Evolutionary conservation across 2,888 invertebrate species (phyloP).

Genomic region (Drosophila lacicola): DNA sequence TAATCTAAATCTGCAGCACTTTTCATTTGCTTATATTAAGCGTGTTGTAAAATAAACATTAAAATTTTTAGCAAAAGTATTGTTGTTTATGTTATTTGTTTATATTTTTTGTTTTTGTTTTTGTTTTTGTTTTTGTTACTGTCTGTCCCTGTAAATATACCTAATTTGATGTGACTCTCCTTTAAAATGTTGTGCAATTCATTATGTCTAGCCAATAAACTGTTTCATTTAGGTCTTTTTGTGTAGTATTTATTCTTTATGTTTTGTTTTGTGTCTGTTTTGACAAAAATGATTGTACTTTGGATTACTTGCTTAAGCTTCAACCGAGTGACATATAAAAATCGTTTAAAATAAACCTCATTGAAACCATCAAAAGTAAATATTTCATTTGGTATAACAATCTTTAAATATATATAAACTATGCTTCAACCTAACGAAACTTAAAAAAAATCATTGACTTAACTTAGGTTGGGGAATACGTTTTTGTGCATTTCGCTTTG

Average conservation of each 20-base stretch:
- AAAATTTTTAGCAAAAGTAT: slow-evolving; percentile 72
- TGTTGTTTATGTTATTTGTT: slow-evolving; percentile 21
- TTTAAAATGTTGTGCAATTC: slow-evolving; percentile 18
- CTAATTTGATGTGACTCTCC: slow-evolving; percentile 15
- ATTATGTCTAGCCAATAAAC: slow-evolving; percentile 16
- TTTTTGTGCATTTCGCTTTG: slow-evolving; percentile 59
- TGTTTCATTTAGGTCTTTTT: slow-evolving; percentile 10
- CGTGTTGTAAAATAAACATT: slow-evolving; percentile 68
- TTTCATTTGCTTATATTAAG: slow-evolving; percentile 42
- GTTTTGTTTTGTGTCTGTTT: slow-evolving; percentile 64
- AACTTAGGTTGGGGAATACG: slow-evolving; percentile 72
- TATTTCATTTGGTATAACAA: slow-evolving; percentile 27
- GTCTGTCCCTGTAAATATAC: slow-evolving; percentile 70
- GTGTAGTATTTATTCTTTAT: slow-evolving; percentile 18
- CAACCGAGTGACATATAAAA: slow-evolving; percentile 64
- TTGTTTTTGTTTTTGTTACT: slow-evolving; percentile 16
- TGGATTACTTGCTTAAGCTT: slow-evolving; percentile 75
- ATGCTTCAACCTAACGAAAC: slow-evolving; percentile 13
- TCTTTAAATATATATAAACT: slow-evolving; percentile 21
- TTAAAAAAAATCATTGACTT: slow-evolving; percentile 17
- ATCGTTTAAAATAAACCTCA: slow-evolving; percentile 50
- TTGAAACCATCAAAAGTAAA: slow-evolving; percentile 72
- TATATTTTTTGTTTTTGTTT: slow-evolving; percentile 20
- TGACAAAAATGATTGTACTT: slow-evolving; percentile 81
- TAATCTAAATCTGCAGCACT: slow-evolving; percentile 18